phyloP scores from a whole-genome alignment of 2,888 invertebrate genomes.

The Eristalis pertinax region DNA sequence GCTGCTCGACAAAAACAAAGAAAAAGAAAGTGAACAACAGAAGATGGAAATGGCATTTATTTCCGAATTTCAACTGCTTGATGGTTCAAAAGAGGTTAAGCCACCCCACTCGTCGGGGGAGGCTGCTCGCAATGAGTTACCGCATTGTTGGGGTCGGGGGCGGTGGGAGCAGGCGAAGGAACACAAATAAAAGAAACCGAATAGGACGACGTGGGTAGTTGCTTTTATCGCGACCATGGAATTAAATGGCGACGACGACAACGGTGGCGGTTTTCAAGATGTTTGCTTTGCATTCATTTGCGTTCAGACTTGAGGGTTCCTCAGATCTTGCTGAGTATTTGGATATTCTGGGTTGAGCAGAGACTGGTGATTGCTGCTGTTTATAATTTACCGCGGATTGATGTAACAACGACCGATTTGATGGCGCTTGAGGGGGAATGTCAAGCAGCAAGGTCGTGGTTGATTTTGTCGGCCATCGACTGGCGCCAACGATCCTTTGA shows the following conservation, averaged over 20 bases:
- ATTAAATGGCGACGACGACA: not conserved
- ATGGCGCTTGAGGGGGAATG: too few species aligned
- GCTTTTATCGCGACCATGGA: not conserved
- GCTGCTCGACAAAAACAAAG: constrained; percentile 11
- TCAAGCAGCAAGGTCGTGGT: too few species aligned
- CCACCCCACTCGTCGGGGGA: not conserved
- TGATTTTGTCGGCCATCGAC: too few species aligned
- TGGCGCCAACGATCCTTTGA: too few species aligned
- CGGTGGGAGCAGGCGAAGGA: not conserved
- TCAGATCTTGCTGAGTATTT: not conserved
- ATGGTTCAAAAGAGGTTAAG: constrained; percentile 32
- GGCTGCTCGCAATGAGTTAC: not conserved
- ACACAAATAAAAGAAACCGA: not conserved
- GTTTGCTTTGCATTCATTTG: not conserved
- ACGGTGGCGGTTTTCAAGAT: not conserved
- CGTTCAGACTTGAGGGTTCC: too few species aligned
- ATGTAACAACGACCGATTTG: too few species aligned
- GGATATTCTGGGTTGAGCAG: not conserved
- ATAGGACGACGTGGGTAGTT: not conserved
- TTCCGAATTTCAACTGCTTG: constrained; percentile 56
- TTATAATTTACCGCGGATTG: too few species aligned
- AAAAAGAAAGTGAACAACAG: constrained; percentile 19
- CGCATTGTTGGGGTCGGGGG: not conserved
- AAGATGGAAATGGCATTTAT: constrained; percentile 62
- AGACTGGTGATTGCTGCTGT: too few species aligned